Base-by-base conservation (phyloP, 2,797 vertebrate species). In the Rachycentron canadum region DNA sequence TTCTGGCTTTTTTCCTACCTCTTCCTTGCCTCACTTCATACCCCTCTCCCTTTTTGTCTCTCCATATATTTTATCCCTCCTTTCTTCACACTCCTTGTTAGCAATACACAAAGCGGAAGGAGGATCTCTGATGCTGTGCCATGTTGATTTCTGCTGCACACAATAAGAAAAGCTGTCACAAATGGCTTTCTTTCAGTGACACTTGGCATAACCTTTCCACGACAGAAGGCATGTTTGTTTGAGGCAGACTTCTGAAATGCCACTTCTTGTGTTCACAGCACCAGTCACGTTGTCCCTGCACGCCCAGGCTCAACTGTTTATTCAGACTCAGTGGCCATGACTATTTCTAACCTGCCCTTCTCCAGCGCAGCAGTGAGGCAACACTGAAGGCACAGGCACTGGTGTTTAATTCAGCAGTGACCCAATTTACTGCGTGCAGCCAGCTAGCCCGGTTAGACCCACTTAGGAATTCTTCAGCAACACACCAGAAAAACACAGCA, bases 351-450 rank as follows among this genome's bases (percentile, higher is more conserved):
- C 86, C 75, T 84, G 69, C 74, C 77, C 61, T 49, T 81, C 86
- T 69, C 45, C 67, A 65, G 63, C 23, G 45, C 82, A 66, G 80
- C 77, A 82, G 57, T 57, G 74, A 62, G 68, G 81, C 77, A 77
- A 71, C 74, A 55, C 67, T 66, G 76, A 78, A 64, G 78, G 82
- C 69, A 53, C 69, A 80, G 41, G 73, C 83, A 73, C 60, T 79
- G 81, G 82, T 90, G 84, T 93, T 91, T 93, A 92, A 92, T 92
- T 92, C 91, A 92, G 85, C 84, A 79, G 79, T 94, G 93, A 93
- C 93, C 93, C 89, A 94, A 73, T 93, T 94, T 87, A 76, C 77
- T 65, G 79, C 63, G 7, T 78, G 67, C 72, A 82, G 69, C 78
- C 77, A 81, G 74, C 55, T 75, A 84, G 77, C 75, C 78, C 56